Conservation (phyloP, 2,888 invertebrate species). For the Brachyptera putata region DNA sequence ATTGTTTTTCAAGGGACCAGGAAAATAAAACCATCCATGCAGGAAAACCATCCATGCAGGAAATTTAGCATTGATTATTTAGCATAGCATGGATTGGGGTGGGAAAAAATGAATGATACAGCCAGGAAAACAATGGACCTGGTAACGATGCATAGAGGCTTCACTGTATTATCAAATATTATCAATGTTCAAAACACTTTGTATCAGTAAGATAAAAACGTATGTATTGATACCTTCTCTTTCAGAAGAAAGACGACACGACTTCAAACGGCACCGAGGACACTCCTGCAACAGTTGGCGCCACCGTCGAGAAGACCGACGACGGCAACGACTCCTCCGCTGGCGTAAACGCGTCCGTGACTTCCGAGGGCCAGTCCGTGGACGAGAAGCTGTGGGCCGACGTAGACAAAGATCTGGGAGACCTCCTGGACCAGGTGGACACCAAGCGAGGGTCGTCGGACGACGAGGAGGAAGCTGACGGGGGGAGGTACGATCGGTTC, state of each 20-base stretch:
- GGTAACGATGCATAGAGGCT: too few species aligned
- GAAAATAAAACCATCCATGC: too few species aligned
- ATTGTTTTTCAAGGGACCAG: too few species aligned
- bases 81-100: too few species aligned
- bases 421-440: constrained; percentile 57
- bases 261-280: background rate
- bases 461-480: constrained; percentile 57
- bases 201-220: too few species aligned
- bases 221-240: too few species aligned
- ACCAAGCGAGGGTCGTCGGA: constrained; percentile 57
- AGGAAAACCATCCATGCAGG: too few species aligned
- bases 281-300: constrained; percentile 22
- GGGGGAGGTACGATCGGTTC: constrained; percentile 57
- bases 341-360: background rate
- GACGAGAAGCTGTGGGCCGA: constrained; percentile 76
- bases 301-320: background rate
- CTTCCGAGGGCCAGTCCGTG: constrained; percentile 33
- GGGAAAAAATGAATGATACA: too few species aligned
- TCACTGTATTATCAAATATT: too few species aligned
- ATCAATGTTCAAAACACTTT: too few species aligned
- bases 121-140: too few species aligned
- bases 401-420: constrained; percentile 76
- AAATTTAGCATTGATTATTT: too few species aligned
- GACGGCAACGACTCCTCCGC: background rate
- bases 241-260: background rate